Conservation (phyloP, 2,888 invertebrate genomes). For the Empis livida region DNA sequence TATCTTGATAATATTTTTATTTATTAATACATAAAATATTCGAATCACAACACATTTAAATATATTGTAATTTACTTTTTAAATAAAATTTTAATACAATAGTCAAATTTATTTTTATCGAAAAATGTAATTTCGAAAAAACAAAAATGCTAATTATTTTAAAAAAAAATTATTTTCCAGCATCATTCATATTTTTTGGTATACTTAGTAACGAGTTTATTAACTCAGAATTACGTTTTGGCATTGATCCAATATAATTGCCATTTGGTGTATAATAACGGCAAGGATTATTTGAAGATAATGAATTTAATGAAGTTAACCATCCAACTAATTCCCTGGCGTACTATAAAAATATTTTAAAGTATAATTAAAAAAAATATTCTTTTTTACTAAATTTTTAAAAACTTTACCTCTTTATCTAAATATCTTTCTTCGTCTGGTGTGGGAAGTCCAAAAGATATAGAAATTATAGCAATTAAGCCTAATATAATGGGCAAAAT, state of each 20-base stretch:
- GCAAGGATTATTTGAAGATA: constrained; percentile 17
- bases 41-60: too few species aligned
- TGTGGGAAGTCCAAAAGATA: constrained; percentile 17
- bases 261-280: constrained; percentile 20
- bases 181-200: constrained; percentile 61
- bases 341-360: constrained; percentile 14
- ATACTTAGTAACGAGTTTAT: constrained; percentile 64
- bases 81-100: too few species aligned
- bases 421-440: constrained; percentile 31
- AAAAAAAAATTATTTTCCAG: constrained; percentile 42
- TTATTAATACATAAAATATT: too few species aligned
- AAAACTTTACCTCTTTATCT: constrained; percentile 25
- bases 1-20: too few species aligned
- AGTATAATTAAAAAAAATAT: too few species aligned
- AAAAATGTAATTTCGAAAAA: too few species aligned
- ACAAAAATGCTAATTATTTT: too few species aligned
- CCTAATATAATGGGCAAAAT: too few species aligned
- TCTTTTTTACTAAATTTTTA: too few species aligned
- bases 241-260: constrained; percentile 19
- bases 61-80: too few species aligned
- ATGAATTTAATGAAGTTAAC: constrained; percentile 24
- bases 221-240: constrained; percentile 56
- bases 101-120: too few species aligned
- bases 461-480: too few species aligned
- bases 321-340: constrained; percentile 27